Base-by-base conservation (phyloP, 2,797 vertebrate genomes). In the Morelia viridis region DNA sequence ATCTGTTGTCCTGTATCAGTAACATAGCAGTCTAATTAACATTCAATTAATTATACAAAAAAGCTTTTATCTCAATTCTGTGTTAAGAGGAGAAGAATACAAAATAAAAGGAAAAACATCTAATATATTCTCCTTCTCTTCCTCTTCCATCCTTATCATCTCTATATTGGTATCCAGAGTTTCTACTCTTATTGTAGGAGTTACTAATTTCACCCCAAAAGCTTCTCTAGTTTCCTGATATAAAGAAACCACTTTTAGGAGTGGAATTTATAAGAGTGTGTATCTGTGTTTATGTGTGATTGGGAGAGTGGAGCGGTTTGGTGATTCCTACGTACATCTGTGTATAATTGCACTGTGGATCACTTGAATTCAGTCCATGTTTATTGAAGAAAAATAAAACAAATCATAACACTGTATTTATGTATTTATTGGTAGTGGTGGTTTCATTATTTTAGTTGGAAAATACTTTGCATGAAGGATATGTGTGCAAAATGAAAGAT, bases 401-500 rank as follows among this genome's bases (percentile, higher is more conserved):
- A 35, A 35, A 35, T 8, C 12, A 41, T 3, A 88, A n/a, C 10
- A 87, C 85, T 87, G 10, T 88, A 41, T 87, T 61, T 41, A 53
- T 68, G 35, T 35, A 35, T 35, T 35, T 35, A 35, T 35, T 68
- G 8, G 56, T 88, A 56, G 2, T 83, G 58, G 26, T 65, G n/a
- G 6, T 62, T 88, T 87, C 80, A 56, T 53, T 35, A 83, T 88
- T 35, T 85, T 58, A 56, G 7, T 8, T 71, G 86, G 28, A 85
- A 46, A 88, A 85, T 61, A 60, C 24, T 64, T 65, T 88, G 19
- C 53, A 60, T 60, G 56, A 85, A 85, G 13, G 50, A 61, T 58
- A 88, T 87, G 53, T 41, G 53, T 41, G 35, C 57, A 65, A 93
- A 22, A 26, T 89, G n/a, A 60, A 94, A 85, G 87, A 26, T 26